Conservation (phyloP, 2,888 invertebrate species). For the Neoaliturus tenellus region DNA sequence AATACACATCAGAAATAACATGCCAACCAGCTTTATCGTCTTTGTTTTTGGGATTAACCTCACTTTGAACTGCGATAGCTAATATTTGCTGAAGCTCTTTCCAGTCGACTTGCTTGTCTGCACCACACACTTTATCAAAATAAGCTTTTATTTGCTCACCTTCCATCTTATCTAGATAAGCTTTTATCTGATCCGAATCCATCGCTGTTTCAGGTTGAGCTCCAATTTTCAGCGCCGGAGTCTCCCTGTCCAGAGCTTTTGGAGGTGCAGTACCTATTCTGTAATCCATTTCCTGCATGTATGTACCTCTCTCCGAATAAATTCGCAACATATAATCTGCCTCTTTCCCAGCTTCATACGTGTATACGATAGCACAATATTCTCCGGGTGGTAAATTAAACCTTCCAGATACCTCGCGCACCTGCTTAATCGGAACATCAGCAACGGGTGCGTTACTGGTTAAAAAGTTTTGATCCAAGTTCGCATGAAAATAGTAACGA, state of each 20-base stretch:
- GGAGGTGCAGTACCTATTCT: not conserved
- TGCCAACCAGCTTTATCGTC: not conserved
- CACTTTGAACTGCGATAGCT: not conserved
- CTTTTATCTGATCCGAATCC: too few species aligned
- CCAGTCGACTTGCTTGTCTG: not conserved
- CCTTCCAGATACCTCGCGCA: not conserved
- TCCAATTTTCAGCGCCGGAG: not conserved
- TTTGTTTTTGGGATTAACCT: not conserved
- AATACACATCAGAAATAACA: not conserved
- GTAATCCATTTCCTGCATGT: not conserved
- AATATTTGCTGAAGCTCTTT: not conserved
- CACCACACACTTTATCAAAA: not conserved
- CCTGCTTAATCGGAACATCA: not conserved
- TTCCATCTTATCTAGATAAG: not conserved
- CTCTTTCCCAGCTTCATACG: not conserved
- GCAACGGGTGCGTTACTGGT: not conserved
- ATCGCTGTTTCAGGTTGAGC: too few species aligned
- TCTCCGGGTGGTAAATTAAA: not conserved
- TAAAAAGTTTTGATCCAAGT: not conserved
- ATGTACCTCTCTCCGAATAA: not conserved
- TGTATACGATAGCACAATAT: not conserved
- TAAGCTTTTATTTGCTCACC: not conserved
- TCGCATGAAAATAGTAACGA: not conserved
- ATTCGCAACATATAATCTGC: not conserved
- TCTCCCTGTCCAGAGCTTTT: not conserved